Evolutionary conservation across 2,113 vertebrate species (phyloP), one percentile per base, ranked within the genome.

Genomic region (Laterallus jamaicensis): DNA sequence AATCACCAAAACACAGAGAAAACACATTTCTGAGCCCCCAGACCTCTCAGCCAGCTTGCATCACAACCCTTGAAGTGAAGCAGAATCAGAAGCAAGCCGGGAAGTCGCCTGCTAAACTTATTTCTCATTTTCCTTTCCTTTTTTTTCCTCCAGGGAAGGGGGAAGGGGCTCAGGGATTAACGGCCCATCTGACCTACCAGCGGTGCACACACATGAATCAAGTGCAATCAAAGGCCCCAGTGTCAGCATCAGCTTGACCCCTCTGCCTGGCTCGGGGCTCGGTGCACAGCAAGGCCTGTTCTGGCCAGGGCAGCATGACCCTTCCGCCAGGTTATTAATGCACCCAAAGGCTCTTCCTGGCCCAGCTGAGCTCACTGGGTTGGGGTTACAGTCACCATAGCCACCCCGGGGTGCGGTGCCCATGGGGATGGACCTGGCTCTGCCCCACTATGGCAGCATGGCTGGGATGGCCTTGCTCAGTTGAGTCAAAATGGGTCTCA

Each of bases 161-260:
- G 96, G 95, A 80, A 94, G 95, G 95, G 93, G 18, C 40, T 31
- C 2, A 0, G 73, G 91, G 80, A 97, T 96, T 90, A 93, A 97
- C 82, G 6, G 91, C 82, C 90, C 86, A 90, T 78, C 90, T 97
- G 97, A 97, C 97, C 97, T 69, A 66, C 52, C 86, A 66, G 89
- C 12, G 84, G 29, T 78, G 90, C 22, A 47, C 6, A 32, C 86
- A 79, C 97, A 97, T 97, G 97, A 97, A 97, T 97, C 97, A 97
- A 93, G 58, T n/a, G 11, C 90, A 97, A 97, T 97, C 97, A 97
- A 97, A 97, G 97, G 92, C 91, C 74, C 28, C 84, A 24, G 89
- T 89, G 96, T 92, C 94, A 86, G 63, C 92, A 93, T 93, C 22
- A 74, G 93, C 74, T 58, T 96, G 96, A 97, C 96, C 96, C 81